Base-by-base conservation (phyloP, 2,113 vertebrate species). In the Dendropsophus ebraccatus region DNA sequence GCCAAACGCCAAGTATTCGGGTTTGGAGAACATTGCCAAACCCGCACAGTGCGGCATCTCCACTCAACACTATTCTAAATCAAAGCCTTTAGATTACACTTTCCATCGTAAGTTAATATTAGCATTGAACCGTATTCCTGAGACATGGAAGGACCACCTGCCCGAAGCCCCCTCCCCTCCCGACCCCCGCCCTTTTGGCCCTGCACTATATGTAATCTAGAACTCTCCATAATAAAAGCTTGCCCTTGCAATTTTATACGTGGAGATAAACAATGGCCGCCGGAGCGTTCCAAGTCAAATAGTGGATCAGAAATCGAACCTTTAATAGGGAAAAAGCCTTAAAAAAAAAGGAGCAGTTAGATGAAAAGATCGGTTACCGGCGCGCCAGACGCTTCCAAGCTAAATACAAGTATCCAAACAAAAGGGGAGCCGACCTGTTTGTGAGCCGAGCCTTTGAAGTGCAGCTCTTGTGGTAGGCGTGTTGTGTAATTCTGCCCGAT, bases 341-440 rank as follows among this genome's bases (percentile, higher is more conserved):
- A 65, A n/a, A 52, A 78, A 78, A 78, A 32, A 77, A 35, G 76
- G 4, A 37, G 19, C 56, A 35, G 32, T 60, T 25, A 58, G 49
- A 37, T 58, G n/a, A 79, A 60, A 73, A 41, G 35, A 58, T 60
- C 28, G 35, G n/a, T 60, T 58, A 41, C 12, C 6, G n/a, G n/a
- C n/a, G 58, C 58, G 70, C 50, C 81, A 32, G 41, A 25, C 2
- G 35, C 32, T 79, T 86, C 84, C 84, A 86, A 86, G 50, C 23
- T 72, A 86, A 86, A 86, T 25, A 86, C 56, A 30, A 73, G 67
- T 60, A 72, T 47, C 77, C n/a, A 81, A 81, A 81, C 84, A 81
- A 81, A 60, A 80, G 58, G 76, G 49, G 13, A 86, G 79, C 84
- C 56, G 84, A 80, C 75, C 75, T 86, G 84, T 79, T 86, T 80